Conservation (phyloP, 2,797 vertebrate genomes). For the Pyrocephalus nanus region DNA sequence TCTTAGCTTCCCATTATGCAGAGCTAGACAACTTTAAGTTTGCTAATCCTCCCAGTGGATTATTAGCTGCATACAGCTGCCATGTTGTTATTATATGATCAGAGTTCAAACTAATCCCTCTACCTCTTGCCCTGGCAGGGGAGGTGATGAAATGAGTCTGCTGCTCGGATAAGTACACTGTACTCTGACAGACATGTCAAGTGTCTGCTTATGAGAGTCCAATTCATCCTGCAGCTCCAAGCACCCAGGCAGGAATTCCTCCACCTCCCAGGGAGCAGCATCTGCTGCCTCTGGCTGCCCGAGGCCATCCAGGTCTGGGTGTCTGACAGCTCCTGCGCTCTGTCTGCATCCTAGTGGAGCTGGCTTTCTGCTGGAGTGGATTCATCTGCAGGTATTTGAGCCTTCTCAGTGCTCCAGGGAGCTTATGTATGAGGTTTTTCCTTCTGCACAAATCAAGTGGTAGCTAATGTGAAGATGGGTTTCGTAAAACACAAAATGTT, state of each 20-base stretch:
- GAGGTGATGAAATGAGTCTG: background rate
- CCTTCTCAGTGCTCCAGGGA: background rate
- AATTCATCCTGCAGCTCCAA: background rate
- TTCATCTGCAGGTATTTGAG: slow-evolving; percentile 2
- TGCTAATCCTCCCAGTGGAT: slow-evolving; percentile 48
- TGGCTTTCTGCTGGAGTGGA: background rate
- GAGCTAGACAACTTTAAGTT: slow-evolving; percentile 53
- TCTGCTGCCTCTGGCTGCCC: background rate
- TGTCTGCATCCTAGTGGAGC: background rate
- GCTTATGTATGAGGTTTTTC: background rate
- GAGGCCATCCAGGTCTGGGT: background rate
- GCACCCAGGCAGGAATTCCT: background rate
- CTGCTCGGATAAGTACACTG: background rate
- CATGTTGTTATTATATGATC: slow-evolving; percentile 39
- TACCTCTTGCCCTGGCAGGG: slow-evolving; percentile 9
- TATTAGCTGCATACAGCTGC: slow-evolving; percentile 54
- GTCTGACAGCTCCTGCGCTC: background rate
- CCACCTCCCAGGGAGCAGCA: background rate
- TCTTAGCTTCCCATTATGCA: slow-evolving; percentile 39
- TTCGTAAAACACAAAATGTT: background rate
- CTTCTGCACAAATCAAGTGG: background rate
- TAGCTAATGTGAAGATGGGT: background rate
- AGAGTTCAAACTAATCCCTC: slow-evolving; percentile 48
- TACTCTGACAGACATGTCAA: background rate
- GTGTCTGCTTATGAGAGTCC: background rate